phyloP scores from a whole-genome alignment of 2,888 invertebrate species.

The Lepidonotus clava region DNA sequence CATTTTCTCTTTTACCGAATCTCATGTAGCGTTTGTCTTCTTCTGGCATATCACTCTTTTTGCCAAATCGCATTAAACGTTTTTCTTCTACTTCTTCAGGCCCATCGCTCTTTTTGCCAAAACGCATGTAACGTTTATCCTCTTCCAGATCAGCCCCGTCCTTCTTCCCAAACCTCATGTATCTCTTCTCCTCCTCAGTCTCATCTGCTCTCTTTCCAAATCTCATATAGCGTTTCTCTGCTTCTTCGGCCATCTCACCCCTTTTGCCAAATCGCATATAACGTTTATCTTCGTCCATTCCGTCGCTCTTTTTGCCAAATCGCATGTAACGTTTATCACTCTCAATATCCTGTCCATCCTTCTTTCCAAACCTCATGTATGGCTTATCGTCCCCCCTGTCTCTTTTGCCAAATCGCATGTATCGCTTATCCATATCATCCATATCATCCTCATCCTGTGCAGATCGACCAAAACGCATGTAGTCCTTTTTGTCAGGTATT shows the following conservation, averaged over 20 bases:
- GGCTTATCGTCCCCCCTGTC: slow-evolving; percentile 11
- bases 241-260: neutral
- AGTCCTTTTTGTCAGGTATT: slow-evolving; percentile 12
- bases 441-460: neutral
- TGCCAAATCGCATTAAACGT: slow-evolving; percentile 56
- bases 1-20: slow-evolving; percentile 49
- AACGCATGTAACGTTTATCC: slow-evolving; percentile 55
- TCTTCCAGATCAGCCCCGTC: slow-evolving; percentile 26
- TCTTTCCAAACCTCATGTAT: slow-evolving; percentile 54
- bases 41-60: no score
- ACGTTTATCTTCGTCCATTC: slow-evolving; percentile 48
- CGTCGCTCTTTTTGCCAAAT: slow-evolving; percentile 65
- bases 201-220: slow-evolving; percentile 50
- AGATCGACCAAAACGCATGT: slow-evolving; percentile 63
- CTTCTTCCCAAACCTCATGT: slow-evolving; percentile 49
- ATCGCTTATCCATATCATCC: neutral
- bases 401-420: slow-evolving; percentile 53
- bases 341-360: slow-evolving; percentile 50
- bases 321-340: slow-evolving; percentile 72
- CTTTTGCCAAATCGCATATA: slow-evolving; percentile 55
- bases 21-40: slow-evolving; percentile 52
- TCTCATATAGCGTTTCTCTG: slow-evolving; percentile 54
- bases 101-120: slow-evolving; percentile 52
- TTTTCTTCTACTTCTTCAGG: slow-evolving; percentile 54
- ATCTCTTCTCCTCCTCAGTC: slow-evolving; percentile 57